Evolutionary conservation across 2,888 invertebrate genomes (phyloP).

Genomic region (Morpho helenor): DNA sequence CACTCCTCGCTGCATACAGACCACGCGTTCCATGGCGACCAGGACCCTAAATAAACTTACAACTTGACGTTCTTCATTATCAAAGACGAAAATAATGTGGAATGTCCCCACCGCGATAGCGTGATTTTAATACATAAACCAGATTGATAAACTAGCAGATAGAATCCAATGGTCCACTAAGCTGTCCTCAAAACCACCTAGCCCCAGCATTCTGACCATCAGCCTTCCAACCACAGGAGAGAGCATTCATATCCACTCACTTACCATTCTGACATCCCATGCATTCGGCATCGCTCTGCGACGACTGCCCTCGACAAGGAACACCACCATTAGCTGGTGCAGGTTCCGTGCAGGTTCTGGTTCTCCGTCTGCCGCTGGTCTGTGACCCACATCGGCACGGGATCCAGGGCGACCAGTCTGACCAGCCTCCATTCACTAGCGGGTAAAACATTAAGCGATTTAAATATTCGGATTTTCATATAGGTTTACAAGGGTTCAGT

Average conservation of each 20-base stretch:
- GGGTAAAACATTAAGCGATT: not conserved
- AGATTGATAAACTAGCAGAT: too few species aligned
- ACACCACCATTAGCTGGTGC: slow-evolving; percentile 94
- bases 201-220: too few species aligned
- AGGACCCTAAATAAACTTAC: slow-evolving; percentile 43
- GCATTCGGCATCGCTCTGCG: slow-evolving; percentile 90
- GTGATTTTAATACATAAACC: too few species aligned
- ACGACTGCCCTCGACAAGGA: slow-evolving; percentile 87
- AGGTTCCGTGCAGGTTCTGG: slow-evolving; percentile 91
- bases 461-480: too few species aligned
- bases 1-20: slow-evolving; percentile 63
- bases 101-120: too few species aligned
- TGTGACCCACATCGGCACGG: slow-evolving; percentile 88
- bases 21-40: slow-evolving; percentile 64
- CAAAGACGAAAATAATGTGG: too few species aligned
- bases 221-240: too few species aligned
- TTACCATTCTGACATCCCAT: slow-evolving; percentile 80
- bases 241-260: slow-evolving; percentile 7
- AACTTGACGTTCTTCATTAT: too few species aligned
- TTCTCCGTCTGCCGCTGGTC: slow-evolving; percentile 87
- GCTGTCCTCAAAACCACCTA: too few species aligned
- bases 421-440: slow-evolving; percentile 97
- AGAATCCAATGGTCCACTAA: too few species aligned
- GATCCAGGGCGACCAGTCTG: slow-evolving; percentile 92
- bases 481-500: too few species aligned